Percentiles rank a stretch among this genome's conserved stretches.
Evolutionary conservation across 1,140 invertebrate species (phyloP).

Genomic region (Aplysia californica): DNA sequence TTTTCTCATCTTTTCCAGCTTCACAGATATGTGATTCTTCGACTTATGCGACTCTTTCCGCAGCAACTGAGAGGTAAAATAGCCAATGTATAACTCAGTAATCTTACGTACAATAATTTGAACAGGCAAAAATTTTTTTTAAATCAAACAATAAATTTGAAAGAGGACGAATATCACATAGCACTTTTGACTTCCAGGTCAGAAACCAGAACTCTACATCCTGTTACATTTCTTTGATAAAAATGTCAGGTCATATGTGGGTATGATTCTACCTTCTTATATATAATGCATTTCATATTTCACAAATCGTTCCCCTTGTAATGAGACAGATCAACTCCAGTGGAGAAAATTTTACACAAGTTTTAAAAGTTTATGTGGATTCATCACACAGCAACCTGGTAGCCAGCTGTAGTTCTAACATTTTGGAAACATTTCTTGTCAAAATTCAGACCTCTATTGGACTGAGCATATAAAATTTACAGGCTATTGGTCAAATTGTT

Average conservation of each 20-base stretch:
- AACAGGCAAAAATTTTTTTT: too few relatives aligned
- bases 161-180: not conserved
- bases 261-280: too few relatives aligned
- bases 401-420: too few relatives aligned
- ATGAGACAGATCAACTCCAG: too few relatives aligned
- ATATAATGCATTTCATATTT: too few relatives aligned
- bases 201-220: not conserved
- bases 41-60: conserved; percentile 55
- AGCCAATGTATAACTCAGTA: too few relatives aligned
- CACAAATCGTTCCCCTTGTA: too few relatives aligned
- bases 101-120: too few relatives aligned
- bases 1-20: conserved; percentile 49
- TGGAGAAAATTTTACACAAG: too few relatives aligned
- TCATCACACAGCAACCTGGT: too few relatives aligned
- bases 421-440: too few relatives aligned
- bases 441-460: not conserved
- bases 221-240: not conserved
- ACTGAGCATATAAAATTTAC: not conserved
- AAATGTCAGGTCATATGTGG: not conserved
- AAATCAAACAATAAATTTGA: conserved; percentile 6
- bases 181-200: not conserved
- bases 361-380: too few relatives aligned
- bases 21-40: conserved; percentile 54
- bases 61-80: conserved; percentile 38
- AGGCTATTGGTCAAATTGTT: not conserved